phyloP scores from a whole-genome alignment of 1,140 invertebrate species.

The Ostrea edulis region DNA sequence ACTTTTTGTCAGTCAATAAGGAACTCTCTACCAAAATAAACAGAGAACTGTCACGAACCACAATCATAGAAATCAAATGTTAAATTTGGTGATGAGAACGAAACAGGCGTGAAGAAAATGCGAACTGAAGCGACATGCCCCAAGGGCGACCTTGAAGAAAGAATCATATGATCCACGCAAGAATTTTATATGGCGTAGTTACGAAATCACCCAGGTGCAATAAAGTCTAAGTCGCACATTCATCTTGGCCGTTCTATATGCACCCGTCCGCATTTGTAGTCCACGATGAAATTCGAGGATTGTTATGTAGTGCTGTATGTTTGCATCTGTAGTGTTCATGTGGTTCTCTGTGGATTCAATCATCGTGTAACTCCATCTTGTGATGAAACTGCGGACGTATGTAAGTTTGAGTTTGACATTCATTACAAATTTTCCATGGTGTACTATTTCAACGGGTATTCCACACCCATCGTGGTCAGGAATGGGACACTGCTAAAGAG shows the following conservation, averaged over 20 bases:
- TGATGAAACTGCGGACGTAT: neutral
- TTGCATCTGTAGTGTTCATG: neutral
- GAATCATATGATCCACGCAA: too few species aligned
- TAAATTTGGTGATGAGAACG: neutral
- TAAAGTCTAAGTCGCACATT: too few species aligned
- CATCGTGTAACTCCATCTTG: neutral
- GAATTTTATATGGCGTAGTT: too few species aligned
- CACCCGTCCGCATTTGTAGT: neutral
- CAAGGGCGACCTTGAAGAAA: neutral
- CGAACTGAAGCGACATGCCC: neutral
- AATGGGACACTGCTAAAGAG: neutral
- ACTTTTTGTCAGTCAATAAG: neutral
- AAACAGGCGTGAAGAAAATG: neutral
- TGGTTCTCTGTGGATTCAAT: neutral
- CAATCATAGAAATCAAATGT: neutral
- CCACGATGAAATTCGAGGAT: neutral
- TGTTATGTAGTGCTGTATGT: neutral
- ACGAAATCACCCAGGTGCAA: too few species aligned
- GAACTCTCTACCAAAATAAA: neutral
- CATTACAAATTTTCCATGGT: constrained; percentile 7
- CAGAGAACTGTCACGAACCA: neutral
- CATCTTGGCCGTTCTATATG: too few species aligned
- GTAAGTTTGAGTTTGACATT: constrained; percentile 28
- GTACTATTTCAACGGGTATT: constrained; percentile 16
- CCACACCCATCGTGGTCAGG: neutral